Evolutionary conservation across 1,140 invertebrate species (phyloP), one percentile per base, ranked within the genome.

Genomic region (Euwallacea similis): DNA sequence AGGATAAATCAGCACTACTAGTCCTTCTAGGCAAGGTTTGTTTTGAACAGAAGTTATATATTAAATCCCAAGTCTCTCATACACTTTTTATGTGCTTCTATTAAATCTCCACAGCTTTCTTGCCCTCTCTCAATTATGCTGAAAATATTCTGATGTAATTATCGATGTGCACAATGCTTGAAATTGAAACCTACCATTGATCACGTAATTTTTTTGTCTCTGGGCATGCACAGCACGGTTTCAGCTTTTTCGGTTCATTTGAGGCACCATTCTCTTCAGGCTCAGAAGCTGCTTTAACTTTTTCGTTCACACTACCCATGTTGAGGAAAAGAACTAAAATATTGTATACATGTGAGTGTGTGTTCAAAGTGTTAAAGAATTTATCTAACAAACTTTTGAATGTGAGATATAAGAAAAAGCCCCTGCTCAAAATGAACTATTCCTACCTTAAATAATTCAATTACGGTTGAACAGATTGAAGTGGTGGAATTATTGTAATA

Each of bases 151-250:
- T n/a, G 42, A 21, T 2, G 11, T 16, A 47, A 64, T 64, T 13
- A 64, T 15, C 8, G 6, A 16, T 15, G n/a, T 11, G 6, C 46
- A 9, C 21, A 64, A 15, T 64, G 7, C 58, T 42, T 42, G 42
- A 60, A 42, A 41, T 60, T 47, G 46, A 50, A 72, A 78, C 85
- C 85, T 87, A 97, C 95, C 96, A 98, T 73, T 89, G 87, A 86
- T 98, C 96, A 77, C 96, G 85, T 33, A 84, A 88, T 84, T 89
- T 89, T 83, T 96, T 98, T 0, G 97, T 98, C 85, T 98, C 97
- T 0, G 96, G 97, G 85, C 97, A 99, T 58, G 96, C 96, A 86
- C 97, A 99, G 79, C 97, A 99, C 13, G 97, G 92, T 83, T 98
- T 98, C 62, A 93, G 84, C 81, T 94, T 94, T 56, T 88, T 88